These are phyloP conservation scores for Stegastes partitus DNA, from an alignment of 2,113 vertebrate species.

Conservation along the genomic window DNA sequence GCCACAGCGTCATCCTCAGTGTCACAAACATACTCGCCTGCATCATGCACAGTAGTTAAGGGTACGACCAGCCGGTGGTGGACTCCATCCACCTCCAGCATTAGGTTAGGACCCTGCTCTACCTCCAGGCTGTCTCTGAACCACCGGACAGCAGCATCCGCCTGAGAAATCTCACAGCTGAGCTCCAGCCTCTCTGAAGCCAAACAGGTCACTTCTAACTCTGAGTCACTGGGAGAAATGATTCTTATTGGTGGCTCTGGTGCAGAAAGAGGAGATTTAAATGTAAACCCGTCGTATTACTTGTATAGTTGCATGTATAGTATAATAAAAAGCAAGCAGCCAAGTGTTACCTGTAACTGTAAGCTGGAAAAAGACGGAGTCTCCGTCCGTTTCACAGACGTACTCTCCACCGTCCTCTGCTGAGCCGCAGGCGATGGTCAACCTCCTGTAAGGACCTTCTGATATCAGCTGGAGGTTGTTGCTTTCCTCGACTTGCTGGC, in stretches of 20 bases:
- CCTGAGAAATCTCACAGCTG: slow-evolving; percentile 87
- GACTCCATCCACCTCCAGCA: slow-evolving; percentile 84
- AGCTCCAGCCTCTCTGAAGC: slow-evolving; percentile 86
- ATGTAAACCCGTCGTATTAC: background rate
- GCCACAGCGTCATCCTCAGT: slow-evolving; percentile 87
- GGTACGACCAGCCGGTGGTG: slow-evolving; percentile 85
- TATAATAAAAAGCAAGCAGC: background rate
- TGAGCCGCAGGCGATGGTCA: slow-evolving; percentile 82
- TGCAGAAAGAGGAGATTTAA: background rate
- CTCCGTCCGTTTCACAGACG: slow-evolving; percentile 88
- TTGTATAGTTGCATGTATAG: background rate
- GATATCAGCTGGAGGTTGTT: slow-evolving; percentile 78
- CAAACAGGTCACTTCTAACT: slow-evolving; percentile 72
- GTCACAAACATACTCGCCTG: slow-evolving; percentile 90
- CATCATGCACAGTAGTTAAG: slow-evolving; percentile 69
- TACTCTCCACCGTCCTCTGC: slow-evolving; percentile 88
- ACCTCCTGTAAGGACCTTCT: slow-evolving; percentile 82
- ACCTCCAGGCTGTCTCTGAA: slow-evolving; percentile 90
- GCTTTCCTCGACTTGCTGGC: slow-evolving; percentile 81
- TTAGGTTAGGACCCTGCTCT: slow-evolving; percentile 74
- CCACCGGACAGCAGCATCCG: slow-evolving; percentile 82
- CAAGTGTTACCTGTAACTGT: slow-evolving; percentile 82
- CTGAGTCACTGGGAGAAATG: slow-evolving; percentile 80
- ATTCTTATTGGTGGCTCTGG: slow-evolving; percentile 88
- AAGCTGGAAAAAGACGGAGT: slow-evolving; percentile 91